phyloP scores from a whole-genome alignment of 23 tunicate species.

The Aplidium turbinatum region DNA sequence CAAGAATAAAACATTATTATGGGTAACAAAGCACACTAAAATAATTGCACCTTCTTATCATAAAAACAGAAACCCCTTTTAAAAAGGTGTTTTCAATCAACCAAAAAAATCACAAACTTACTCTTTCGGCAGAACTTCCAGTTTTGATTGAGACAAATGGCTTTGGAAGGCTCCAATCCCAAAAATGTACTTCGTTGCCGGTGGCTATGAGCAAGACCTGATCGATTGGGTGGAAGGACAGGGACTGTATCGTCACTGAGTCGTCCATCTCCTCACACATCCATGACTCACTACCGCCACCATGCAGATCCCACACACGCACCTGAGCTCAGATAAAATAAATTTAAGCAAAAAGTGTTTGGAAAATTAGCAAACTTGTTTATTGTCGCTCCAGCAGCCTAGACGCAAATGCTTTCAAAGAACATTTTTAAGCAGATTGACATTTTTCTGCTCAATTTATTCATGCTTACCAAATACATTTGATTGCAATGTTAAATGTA shows the following conservation, averaged over 20 bases:
- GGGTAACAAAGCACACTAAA: background rate
- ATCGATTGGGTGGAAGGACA: slow-evolving; percentile 86
- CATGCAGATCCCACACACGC: slow-evolving; percentile 84
- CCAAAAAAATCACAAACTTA: slow-evolving; percentile 12
- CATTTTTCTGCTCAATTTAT: no score
- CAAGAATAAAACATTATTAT: no score
- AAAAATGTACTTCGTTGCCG: slow-evolving; percentile 74
- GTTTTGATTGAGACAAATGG: slow-evolving; percentile 87
- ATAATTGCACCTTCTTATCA: background rate
- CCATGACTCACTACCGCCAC: slow-evolving; percentile 93
- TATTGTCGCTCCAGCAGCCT: no score
- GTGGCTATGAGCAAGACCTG: slow-evolving; percentile 79
- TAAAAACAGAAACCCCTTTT: background rate
- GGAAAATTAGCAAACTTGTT: no score
- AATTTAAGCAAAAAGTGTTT: no score
- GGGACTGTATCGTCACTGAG: slow-evolving; percentile 47
- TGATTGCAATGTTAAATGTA: no score
- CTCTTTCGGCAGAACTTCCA: slow-evolving; percentile 43
- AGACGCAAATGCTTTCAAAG: no score
- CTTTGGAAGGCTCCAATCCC: slow-evolving; percentile 83
- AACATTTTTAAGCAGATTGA: no score
- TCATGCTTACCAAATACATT: no score
- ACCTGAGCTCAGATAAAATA: slow-evolving; percentile 68
- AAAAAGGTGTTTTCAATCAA: background rate
- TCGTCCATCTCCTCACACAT: slow-evolving; percentile 10